phyloP scores from a whole-genome alignment of 2,113 vertebrate genomes.

The Aix galericulata region DNA sequence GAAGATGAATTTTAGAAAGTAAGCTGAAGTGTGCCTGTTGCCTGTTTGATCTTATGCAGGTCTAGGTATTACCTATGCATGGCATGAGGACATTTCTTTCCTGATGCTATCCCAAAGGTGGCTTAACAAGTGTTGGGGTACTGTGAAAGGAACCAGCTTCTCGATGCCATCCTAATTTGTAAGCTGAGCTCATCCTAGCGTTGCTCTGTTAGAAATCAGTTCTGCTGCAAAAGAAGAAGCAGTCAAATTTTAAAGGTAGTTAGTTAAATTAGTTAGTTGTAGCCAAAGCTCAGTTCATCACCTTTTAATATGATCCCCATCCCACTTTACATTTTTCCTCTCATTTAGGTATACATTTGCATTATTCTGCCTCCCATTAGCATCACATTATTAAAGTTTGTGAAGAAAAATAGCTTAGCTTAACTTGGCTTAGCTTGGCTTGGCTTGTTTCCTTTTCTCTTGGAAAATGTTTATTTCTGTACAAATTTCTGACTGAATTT shows the following conservation, averaged over 20 bases:
- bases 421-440: not conserved
- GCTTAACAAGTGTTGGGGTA: not conserved
- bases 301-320: not conserved
- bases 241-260: not conserved
- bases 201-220: not conserved
- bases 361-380: not conserved
- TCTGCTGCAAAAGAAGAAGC: not conserved
- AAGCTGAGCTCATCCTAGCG: not conserved
- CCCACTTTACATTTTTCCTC: not conserved
- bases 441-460: not conserved
- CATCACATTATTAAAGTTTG: not conserved
- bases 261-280: not conserved
- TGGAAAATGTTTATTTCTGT: slow-evolving; percentile 32
- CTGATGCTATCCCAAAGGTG: not conserved
- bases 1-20: not conserved
- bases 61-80: rapidly evolving
- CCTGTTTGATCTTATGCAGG: not conserved
- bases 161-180: not conserved
- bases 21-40: not conserved
- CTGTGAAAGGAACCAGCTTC: not conserved
- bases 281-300: not conserved
- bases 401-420: not conserved
- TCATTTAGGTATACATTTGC: not conserved
- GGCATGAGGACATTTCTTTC: not conserved
- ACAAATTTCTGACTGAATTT: slow-evolving; percentile 2